Base-by-base conservation (phyloP, 2,797 vertebrate species). In the Spondyliosoma cantharus region DNA sequence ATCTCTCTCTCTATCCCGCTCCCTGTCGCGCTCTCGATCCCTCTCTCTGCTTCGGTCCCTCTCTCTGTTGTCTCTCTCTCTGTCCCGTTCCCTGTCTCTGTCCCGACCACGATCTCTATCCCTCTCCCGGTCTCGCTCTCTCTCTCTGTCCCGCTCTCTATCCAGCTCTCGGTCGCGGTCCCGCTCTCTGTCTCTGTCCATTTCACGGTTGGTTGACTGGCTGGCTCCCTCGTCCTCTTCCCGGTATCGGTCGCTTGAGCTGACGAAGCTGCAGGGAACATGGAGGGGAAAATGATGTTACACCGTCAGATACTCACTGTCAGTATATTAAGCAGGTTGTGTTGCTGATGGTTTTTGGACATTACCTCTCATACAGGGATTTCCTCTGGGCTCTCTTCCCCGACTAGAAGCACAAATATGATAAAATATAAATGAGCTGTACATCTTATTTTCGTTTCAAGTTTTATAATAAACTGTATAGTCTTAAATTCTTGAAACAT, bases 281-380 rank as follows among this genome's bases (percentile, higher is more conserved):
- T 4, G 27, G 27, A 27, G 27, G 29, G 32, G 32, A 32, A 76
- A 74, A 86, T 42, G 0, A 78, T 42, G n/a, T 83, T 54, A 82
- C 4, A 74, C 0, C 3, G 15, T 60, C 27, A 74, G 4, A 67
- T 15, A 25, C 9, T 66, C 0, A 71, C 16, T 25, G 16, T 25
- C 15, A 63, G 27, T 72, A 15, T 42, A 32, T 25, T 25, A 49
- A 77, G 72, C 62, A 53, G 5, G 8, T 15, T 48, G 11, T 25
- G 78, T 57, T 63, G 14, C 24, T 59, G 0, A 0, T 24, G 25
- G 9, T 43, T 71, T 63, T 82, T 43, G 3, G 17, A 68, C 87
- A 20, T 94, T 93, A 98, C 97, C 97, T 97, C 74, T 98, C 97
- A 75, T 98, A 97, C 14, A 98, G 92, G 60, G 95, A 95, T 78